Conservation (phyloP, 2,797 vertebrate species). For the Syngnathus acus region DNA sequence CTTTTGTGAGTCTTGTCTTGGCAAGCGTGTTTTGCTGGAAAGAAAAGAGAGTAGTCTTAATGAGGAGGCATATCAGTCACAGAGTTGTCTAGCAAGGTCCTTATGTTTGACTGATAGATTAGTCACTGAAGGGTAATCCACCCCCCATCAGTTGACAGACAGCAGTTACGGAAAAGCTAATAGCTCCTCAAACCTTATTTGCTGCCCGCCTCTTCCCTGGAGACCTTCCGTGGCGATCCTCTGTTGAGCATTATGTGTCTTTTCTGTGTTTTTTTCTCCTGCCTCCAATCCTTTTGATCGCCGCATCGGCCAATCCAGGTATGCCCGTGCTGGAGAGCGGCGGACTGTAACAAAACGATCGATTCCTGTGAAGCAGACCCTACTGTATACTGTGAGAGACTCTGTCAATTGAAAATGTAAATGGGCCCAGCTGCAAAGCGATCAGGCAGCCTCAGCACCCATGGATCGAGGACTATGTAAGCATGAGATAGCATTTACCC, state of each 20-base stretch:
- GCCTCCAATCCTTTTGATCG: constrained; percentile 59
- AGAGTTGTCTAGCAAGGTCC: constrained; percentile 20
- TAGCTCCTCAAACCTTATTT: constrained; percentile 53
- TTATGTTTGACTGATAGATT: constrained; percentile 46
- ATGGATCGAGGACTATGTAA: constrained; percentile 62
- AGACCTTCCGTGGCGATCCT: constrained; percentile 44
- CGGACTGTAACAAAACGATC: constrained; percentile 47
- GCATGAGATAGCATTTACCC: constrained; percentile 66
- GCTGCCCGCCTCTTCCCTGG: constrained; percentile 42
- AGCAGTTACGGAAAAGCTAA: constrained; percentile 50
- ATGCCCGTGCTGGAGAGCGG: constrained; percentile 49
- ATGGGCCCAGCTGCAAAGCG: constrained; percentile 51
- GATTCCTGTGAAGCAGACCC: constrained; percentile 57
- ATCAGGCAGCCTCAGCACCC: constrained; percentile 47
- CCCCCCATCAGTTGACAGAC: constrained; percentile 37
- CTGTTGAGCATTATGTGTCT: constrained; percentile 54
- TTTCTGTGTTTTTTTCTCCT: constrained; percentile 43
- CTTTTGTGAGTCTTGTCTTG: constrained; percentile 22
- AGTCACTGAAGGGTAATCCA: constrained; percentile 39
- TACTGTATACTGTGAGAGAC: constrained; percentile 60
- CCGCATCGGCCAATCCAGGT: constrained; percentile 64
- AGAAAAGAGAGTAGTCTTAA: constrained; percentile 41
- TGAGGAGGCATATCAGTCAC: constrained; percentile 19
- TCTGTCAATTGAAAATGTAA: constrained; percentile 59
- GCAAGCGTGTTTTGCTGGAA: neutral